A percentile compares a stretch with the other conserved stretches of the same genome.
These are phyloP conservation scores for Gobiocypris rarus DNA, from an alignment of 2,113 vertebrate species.

Conservation along the genomic window DNA sequence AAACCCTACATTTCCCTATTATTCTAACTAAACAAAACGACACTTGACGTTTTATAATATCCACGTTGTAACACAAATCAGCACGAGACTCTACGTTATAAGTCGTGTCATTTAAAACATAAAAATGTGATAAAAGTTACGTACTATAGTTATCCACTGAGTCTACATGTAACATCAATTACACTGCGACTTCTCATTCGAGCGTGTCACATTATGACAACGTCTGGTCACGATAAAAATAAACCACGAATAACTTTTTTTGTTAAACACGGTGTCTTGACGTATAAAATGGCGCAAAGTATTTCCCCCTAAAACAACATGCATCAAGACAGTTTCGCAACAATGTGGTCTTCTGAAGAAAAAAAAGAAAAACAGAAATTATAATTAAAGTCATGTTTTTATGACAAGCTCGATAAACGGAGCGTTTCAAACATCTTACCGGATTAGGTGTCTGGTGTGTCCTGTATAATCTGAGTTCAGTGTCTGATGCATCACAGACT, in stretches of 20 bases:
- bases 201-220: neutral
- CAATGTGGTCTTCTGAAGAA: neutral
- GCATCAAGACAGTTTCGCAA: neutral
- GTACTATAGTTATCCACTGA: neutral
- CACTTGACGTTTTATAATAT: neutral
- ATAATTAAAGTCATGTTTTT: neutral
- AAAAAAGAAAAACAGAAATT: neutral
- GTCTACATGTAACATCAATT: neutral
- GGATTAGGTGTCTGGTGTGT: neutral
- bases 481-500: neutral
- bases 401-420: neutral
- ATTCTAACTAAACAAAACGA: neutral
- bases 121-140: neutral
- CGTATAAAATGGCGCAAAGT: conserved; percentile 54
- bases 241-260: conserved; percentile 6
- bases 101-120: neutral
- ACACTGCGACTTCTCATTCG: neutral
- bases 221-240: neutral
- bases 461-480: neutral
- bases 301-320: neutral
- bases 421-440: conserved; percentile 34
- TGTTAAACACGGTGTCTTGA: neutral
- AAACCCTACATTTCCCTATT: neutral
- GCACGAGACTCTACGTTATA: neutral
- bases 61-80: neutral